Conservation (phyloP, 2,797 vertebrate species). For the Nyctalus aviator region DNA sequence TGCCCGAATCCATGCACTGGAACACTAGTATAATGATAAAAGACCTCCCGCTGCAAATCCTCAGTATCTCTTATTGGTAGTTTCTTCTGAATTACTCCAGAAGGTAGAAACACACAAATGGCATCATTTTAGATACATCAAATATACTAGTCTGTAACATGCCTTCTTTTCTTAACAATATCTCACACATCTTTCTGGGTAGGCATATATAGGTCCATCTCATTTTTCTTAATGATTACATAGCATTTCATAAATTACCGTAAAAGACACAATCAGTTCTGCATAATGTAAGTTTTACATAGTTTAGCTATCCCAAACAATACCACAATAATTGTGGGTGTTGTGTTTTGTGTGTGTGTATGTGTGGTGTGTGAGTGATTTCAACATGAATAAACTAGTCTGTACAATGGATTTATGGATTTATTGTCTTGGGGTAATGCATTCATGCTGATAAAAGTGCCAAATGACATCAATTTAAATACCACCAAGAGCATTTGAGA, state of each 20-base stretch:
- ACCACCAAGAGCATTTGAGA: neutral
- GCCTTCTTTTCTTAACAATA: neutral
- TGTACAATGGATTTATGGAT: neutral
- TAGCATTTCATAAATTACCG: constrained; percentile 29
- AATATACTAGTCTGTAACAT: neutral
- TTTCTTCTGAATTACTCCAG: neutral
- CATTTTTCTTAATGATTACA: neutral
- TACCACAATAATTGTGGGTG: neutral
- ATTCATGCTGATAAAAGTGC: constrained; percentile 1
- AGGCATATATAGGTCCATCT: neutral
- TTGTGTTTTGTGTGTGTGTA: neutral
- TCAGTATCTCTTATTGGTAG: neutral
- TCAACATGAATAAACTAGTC: neutral
- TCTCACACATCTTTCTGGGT: neutral
- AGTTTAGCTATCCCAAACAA: neutral
- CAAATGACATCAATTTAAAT: constrained; percentile 15
- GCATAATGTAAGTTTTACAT: constrained; percentile 2
- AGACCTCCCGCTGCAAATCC: neutral
- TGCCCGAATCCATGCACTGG: no score
- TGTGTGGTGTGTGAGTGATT: neutral
- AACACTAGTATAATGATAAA: neutral
- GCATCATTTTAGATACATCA: neutral
- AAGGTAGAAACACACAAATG: neutral
- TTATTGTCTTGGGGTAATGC: neutral
- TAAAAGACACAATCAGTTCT: neutral